Conservation (phyloP, 2,113 vertebrate species). For the Myrmophylax atrothorax region DNA sequence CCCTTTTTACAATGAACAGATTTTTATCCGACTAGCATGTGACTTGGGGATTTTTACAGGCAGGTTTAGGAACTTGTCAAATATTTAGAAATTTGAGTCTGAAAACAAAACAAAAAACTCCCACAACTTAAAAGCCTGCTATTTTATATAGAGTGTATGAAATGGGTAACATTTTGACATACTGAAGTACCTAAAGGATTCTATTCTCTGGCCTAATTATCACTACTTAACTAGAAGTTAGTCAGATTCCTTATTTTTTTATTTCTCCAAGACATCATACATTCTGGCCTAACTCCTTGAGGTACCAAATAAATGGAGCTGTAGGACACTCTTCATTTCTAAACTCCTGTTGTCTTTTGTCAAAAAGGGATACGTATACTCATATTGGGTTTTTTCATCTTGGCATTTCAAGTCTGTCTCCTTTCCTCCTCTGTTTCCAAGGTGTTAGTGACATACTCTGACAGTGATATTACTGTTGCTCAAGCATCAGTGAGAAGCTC, state of each 20-base stretch:
- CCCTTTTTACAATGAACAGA: slow-evolving; percentile 43
- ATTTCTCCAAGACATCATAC: background rate
- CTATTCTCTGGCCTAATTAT: background rate
- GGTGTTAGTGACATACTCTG: slow-evolving; percentile 18
- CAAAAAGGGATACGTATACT: slow-evolving; percentile 20
- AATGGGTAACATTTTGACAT: background rate
- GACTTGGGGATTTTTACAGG: slow-evolving; percentile 53
- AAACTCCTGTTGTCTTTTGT: background rate
- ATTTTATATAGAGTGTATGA: background rate
- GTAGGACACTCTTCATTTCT: background rate
- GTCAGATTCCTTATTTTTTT: background rate
- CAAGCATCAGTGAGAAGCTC: slow-evolving; percentile 4
- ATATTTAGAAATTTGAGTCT: slow-evolving; percentile 20
- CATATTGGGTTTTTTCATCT: background rate
- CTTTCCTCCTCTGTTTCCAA: slow-evolving; percentile 37
- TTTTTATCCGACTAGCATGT: slow-evolving; percentile 33
- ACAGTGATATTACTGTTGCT: slow-evolving; percentile 41
- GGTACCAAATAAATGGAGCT: background rate
- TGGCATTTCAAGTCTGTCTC: background rate
- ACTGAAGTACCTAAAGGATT: background rate
- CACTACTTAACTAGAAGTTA: background rate
- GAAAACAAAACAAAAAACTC: background rate
- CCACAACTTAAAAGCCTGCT: background rate
- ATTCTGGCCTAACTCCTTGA: background rate
- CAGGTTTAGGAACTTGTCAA: slow-evolving; percentile 38